phyloP scores from a whole-genome alignment of 2,113 vertebrate species.

The Halcyon malimbica region DNA sequence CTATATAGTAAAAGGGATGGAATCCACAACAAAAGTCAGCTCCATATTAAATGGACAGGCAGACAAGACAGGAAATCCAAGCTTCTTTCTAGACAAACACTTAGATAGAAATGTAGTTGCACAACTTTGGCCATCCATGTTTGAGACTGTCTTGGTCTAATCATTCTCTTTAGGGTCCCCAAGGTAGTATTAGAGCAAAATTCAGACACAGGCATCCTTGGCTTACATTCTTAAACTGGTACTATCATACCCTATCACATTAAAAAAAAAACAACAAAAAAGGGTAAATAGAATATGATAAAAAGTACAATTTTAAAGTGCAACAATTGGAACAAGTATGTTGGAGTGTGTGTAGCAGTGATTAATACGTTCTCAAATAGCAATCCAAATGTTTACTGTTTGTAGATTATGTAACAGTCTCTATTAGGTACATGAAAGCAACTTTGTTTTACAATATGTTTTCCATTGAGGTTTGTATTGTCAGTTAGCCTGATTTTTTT shows the following conservation, averaged over 20 bases:
- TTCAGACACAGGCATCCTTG: background rate
- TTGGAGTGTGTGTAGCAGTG: background rate
- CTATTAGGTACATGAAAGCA: background rate
- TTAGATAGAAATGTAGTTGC: background rate
- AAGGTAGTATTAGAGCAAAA: background rate
- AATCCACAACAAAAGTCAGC: background rate
- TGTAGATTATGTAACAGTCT: background rate
- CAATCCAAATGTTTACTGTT: background rate
- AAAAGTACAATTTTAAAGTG: background rate
- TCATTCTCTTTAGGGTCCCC: background rate
- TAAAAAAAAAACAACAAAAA: background rate
- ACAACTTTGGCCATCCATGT: background rate
- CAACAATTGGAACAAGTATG: background rate
- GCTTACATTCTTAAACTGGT: background rate
- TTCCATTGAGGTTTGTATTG: background rate
- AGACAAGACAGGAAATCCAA: background rate
- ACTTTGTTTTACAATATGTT: background rate
- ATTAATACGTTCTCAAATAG: background rate
- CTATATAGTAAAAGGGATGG: background rate
- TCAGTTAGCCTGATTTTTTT: background rate
- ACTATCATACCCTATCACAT: rapidly evolving
- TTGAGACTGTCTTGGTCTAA: background rate
- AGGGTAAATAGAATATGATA: background rate
- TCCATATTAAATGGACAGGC: background rate
- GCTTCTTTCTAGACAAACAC: background rate